Evolutionary conservation across 1,140 invertebrate genomes (phyloP).

Genomic region (Nylanderia fulva): DNA sequence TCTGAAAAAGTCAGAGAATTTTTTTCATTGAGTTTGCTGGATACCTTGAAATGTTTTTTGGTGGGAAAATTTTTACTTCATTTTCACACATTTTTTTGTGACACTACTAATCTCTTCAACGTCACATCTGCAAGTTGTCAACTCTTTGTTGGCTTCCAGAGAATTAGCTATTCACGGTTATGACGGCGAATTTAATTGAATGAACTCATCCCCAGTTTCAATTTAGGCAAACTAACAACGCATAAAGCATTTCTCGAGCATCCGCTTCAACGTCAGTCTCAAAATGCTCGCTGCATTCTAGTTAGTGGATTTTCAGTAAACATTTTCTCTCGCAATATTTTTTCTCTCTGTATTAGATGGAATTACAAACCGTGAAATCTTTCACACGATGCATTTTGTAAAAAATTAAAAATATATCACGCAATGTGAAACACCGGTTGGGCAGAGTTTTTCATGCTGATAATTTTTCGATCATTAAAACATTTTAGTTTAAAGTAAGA

Average conservation of each 20-base stretch:
- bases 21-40: too few species aligned
- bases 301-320: constrained; percentile 11
- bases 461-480: constrained; percentile 17
- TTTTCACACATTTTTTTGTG: background rate
- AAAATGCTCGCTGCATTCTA: background rate
- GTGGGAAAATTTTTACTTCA: background rate
- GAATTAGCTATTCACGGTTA: constrained; percentile 34
- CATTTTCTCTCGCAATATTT: constrained; percentile 26
- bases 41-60: background rate
- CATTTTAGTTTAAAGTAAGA: too few species aligned
- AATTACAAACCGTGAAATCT: background rate
- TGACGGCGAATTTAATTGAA: constrained; percentile 34
- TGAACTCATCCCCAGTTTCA: constrained; percentile 42
- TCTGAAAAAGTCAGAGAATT: too few species aligned
- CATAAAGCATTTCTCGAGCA: constrained; percentile 33
- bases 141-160: constrained; percentile 2
- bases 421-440: background rate
- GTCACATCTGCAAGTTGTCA: constrained; percentile 3
- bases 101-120: background rate
- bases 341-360: background rate
- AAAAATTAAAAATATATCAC: constrained; percentile 54
- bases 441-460: background rate
- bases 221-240: constrained; percentile 42
- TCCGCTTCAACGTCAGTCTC: background rate
- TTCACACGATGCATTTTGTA: constrained; percentile 9